These are phyloP conservation scores for Drosophila colorata DNA, from an alignment of 2,888 invertebrate genomes.

Conservation along the genomic window DNA sequence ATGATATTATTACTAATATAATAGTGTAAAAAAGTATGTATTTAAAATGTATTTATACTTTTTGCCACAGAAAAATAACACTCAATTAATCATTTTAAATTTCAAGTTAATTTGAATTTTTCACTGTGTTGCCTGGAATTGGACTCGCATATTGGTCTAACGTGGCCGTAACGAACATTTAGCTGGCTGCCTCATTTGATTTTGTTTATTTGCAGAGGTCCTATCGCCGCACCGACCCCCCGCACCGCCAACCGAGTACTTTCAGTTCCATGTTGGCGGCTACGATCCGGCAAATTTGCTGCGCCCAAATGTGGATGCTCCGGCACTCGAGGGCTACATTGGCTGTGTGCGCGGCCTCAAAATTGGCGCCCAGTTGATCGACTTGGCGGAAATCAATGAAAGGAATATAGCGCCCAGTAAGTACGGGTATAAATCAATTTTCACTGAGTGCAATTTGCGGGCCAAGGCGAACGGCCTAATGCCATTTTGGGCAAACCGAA, in stretches of 20 bases:
- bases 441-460: conserved; percentile 36
- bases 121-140: not conserved
- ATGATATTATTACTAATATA: too few relatives aligned
- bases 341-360: conserved; percentile 95
- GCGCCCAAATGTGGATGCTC: conserved; percentile 86
- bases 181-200: conserved; percentile 56
- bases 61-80: too few relatives aligned
- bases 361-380: conserved; percentile 92
- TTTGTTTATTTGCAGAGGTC: conserved; percentile 88
- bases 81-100: too few relatives aligned
- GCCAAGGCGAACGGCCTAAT: conserved; percentile 21
- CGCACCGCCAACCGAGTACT: conserved; percentile 95
- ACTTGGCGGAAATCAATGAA: conserved; percentile 90
- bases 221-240: conserved; percentile 95
- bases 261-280: conserved; percentile 94
- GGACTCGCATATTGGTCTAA: conserved; percentile 7
- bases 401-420: conserved; percentile 90
- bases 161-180: conserved; percentile 6
- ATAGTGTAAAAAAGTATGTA: too few relatives aligned
- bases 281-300: conserved; percentile 91
- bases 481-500: conserved; percentile 21
- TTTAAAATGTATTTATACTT: too few relatives aligned
- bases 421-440: conserved; percentile 75
- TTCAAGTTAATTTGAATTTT: not conserved
- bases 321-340: conserved; percentile 90